These are phyloP conservation scores for Erithacus rubecula DNA, from an alignment of 2,797 vertebrate species.

Conservation along the genomic window DNA sequence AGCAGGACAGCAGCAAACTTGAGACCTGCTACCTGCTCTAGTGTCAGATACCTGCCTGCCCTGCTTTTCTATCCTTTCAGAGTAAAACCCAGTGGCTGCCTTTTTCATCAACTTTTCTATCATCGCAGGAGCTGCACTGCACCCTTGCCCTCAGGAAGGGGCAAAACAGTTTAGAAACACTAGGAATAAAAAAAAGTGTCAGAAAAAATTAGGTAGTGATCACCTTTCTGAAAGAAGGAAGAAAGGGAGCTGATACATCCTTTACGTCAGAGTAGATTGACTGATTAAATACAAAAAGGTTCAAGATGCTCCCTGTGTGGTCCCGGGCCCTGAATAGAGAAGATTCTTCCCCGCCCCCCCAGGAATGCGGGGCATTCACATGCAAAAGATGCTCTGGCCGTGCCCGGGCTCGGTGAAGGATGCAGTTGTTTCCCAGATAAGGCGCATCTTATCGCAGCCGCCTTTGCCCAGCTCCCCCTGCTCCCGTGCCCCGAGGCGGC, in stretches of 20 bases:
- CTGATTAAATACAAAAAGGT: background rate
- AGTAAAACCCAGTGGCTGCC: too few species aligned
- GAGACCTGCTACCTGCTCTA: accelerated
- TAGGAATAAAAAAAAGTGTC: background rate
- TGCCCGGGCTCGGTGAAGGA: background rate
- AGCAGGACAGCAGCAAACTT: background rate
- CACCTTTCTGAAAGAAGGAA: background rate
- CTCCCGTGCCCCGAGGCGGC: background rate
- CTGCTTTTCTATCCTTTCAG: background rate
- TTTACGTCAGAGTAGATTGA: background rate
- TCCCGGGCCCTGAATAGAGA: conserved; percentile 34
- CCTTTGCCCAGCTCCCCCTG: background rate
- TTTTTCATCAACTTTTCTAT: too few species aligned
- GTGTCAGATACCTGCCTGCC: accelerated
- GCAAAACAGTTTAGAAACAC: background rate
- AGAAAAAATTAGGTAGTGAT: accelerated
- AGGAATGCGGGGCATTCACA: conserved; percentile 73
- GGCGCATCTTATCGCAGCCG: background rate
- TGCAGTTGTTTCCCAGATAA: background rate
- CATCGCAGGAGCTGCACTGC: accelerated
- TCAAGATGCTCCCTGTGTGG: conserved; percentile 68
- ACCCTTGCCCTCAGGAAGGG: background rate
- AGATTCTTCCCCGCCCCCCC: background rate
- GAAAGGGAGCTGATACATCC: background rate
- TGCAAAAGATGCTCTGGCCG: conserved; percentile 51